Conservation (phyloP, 2,113 vertebrate genomes). For the Sceloporus tristichus region DNA sequence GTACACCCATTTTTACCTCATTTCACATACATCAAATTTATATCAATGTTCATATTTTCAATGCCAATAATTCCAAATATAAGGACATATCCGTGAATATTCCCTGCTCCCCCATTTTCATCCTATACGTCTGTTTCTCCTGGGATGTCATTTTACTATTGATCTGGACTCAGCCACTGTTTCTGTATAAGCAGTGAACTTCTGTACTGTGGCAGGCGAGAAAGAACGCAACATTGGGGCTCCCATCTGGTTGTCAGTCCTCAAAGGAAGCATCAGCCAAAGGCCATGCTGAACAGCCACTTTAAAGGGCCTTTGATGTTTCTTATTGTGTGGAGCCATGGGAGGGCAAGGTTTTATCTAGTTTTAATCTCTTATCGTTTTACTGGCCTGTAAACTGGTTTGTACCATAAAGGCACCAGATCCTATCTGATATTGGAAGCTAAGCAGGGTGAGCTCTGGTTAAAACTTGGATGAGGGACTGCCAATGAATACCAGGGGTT, state of each 20-base stretch:
- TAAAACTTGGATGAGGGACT: background rate
- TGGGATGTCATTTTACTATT: background rate
- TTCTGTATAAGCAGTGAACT: background rate
- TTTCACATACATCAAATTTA: too few relatives aligned
- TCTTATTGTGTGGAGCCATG: too few relatives aligned
- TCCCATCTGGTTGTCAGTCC: background rate
- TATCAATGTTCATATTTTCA: background rate
- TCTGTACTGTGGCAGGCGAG: background rate
- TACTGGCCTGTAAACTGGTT: background rate
- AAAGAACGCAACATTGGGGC: background rate
- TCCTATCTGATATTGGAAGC: background rate
- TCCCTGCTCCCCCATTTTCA: background rate
- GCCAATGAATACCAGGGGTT: too few relatives aligned
- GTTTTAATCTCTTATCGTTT: conserved; percentile 2
- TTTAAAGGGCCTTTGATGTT: conserved; percentile 1
- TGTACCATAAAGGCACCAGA: too few relatives aligned
- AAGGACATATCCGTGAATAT: background rate
- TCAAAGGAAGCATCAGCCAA: background rate
- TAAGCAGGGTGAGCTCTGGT: background rate
- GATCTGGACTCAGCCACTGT: background rate
- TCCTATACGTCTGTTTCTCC: background rate
- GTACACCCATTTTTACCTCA: too few relatives aligned
- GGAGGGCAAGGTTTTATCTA: background rate
- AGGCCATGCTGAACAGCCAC: background rate
- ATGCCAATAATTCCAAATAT: background rate